Percentiles rank a stretch among this genome's conserved stretches.
Evolutionary conservation across 2,888 invertebrate species (phyloP).

Genomic region (Xylota segnis): DNA sequence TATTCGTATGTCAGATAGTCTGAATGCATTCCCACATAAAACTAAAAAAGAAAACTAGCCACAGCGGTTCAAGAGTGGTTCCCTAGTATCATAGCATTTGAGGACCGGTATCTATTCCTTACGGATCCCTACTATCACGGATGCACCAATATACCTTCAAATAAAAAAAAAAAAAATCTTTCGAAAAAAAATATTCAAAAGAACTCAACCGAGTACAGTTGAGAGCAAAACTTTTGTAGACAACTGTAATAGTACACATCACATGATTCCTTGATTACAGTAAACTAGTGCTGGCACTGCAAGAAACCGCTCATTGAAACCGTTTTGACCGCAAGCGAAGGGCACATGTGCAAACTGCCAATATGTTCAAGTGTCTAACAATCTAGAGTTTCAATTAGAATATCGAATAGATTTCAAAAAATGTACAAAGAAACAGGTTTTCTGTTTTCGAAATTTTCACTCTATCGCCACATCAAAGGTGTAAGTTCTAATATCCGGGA

Average conservation of each 20-base stretch:
- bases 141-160: no score
- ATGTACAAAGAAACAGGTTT: not conserved
- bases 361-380: not conserved
- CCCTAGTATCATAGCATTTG: no score
- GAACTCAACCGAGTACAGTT: not conserved
- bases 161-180: not conserved
- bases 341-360: not conserved
- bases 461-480: not conserved
- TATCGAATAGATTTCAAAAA: no score
- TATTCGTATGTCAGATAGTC: no score
- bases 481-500: not conserved
- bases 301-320: not conserved
- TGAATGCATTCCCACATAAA: no score
- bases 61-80: no score
- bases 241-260: conserved; percentile 22
- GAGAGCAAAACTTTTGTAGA: not conserved
- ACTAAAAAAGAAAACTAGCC: no score
- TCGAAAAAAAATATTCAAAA: not conserved
- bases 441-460: not conserved
- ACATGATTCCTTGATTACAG: conserved; percentile 19
- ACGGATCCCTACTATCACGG: no score
- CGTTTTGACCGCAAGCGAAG: not conserved
- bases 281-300: not conserved
- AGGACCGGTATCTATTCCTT: no score
- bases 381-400: not conserved